A percentile compares a stretch with the other conserved stretches of the same genome.
Evolutionary conservation across 2,797 vertebrate genomes (phyloP).

Genomic region (Chelonia mydas): DNA sequence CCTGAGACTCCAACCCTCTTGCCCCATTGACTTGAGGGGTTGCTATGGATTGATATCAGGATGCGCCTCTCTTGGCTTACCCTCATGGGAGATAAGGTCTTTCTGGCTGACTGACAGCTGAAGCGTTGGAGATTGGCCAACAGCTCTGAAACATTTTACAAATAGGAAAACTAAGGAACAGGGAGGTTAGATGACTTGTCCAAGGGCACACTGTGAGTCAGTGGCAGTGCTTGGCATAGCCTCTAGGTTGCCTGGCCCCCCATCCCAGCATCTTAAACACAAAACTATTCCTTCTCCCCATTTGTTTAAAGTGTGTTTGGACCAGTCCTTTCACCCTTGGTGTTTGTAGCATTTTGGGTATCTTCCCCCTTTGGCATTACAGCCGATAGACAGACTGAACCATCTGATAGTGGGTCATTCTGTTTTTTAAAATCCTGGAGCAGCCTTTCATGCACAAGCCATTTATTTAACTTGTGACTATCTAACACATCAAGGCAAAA

Average conservation of each 20-base stretch:
- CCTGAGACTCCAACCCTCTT: neutral
- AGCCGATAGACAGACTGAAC: neutral
- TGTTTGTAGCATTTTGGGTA: neutral
- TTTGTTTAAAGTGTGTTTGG: neutral
- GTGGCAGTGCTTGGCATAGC: neutral
- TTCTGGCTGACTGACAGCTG: neutral
- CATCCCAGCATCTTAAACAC: neutral
- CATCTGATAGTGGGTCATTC: neutral
- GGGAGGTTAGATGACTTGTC: neutral
- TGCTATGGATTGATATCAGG: neutral
- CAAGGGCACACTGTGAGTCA: neutral
- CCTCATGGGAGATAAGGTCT: neutral
- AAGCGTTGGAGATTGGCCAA: neutral
- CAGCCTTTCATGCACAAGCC: neutral
- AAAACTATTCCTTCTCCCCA: neutral
- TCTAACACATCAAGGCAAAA: neutral
- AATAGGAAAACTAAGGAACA: neutral
- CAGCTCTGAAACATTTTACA: neutral
- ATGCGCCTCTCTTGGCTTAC: neutral
- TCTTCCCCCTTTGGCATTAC: neutral
- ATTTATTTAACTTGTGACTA: neutral
- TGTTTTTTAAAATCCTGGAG: neutral
- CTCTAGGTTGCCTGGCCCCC: neutral
- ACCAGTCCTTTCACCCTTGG: neutral
- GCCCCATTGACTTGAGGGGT: neutral